A percentile compares a stretch with the other conserved stretches of the same genome.
Evolutionary conservation across 1,140 invertebrate species (phyloP).

Genomic region (Drosophila lini): DNA sequence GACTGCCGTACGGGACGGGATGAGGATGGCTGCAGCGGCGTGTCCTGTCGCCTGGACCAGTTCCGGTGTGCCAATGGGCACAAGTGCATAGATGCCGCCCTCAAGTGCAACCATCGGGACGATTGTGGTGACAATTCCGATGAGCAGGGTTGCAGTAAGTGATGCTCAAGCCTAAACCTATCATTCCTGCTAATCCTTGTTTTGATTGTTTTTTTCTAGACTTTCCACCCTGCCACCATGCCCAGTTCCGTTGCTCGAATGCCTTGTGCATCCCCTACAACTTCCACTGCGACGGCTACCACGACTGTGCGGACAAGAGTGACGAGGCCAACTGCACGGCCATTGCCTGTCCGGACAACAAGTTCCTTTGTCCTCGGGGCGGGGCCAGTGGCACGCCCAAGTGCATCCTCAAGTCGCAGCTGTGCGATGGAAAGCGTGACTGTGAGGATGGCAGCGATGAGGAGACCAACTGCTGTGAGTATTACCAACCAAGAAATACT

Average conservation of each 20-base stretch:
- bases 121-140: conserved; percentile 96
- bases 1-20: conserved; percentile 95
- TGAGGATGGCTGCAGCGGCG: conserved; percentile 91
- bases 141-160: conserved; percentile 93
- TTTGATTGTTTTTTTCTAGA: conserved; percentile 85
- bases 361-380: conserved; percentile 95
- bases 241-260: conserved; percentile 97
- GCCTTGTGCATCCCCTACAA: conserved; percentile 95
- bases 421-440: conserved; percentile 95
- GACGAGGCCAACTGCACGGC: conserved; percentile 96
- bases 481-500: not conserved
- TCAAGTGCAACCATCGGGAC: conserved; percentile 95
- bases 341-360: conserved; percentile 95
- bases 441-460: conserved; percentile 97
- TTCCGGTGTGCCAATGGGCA: conserved; percentile 94
- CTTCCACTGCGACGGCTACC: conserved; percentile 93
- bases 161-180: not conserved
- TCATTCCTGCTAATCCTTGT: not conserved
- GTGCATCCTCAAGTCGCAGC: conserved; percentile 94
- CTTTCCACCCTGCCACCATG: conserved; percentile 94
- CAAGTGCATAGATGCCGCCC: conserved; percentile 91
- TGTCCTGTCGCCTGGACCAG: conserved; percentile 93
- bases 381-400: conserved; percentile 89
- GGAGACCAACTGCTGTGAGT: conserved; percentile 94
- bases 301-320: conserved; percentile 93